A percentile compares a stretch with the other conserved stretches of the same genome.
These are phyloP conservation scores for Papilio polytes DNA, from an alignment of 1,140 invertebrate genomes.

Conservation along the genomic window DNA sequence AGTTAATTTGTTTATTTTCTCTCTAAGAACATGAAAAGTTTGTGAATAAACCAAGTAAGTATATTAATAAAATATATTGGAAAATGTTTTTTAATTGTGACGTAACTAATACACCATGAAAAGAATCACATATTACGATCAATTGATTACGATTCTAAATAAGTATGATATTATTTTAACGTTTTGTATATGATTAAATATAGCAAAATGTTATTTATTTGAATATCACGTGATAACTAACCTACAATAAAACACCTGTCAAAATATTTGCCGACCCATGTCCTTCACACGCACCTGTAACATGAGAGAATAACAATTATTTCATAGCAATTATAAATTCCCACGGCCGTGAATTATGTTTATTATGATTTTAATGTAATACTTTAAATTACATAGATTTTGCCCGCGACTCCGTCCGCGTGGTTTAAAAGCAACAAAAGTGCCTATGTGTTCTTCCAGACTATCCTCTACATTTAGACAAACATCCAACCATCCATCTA, in stretches of 20 bases:
- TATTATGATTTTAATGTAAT: not conserved
- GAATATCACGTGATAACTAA: slow-evolving; percentile 5
- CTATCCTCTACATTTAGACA: no score
- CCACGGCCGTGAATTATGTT: not conserved
- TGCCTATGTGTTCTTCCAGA: not conserved
- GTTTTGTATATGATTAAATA: not conserved
- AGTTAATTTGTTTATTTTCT: not conserved
- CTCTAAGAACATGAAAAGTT: no score
- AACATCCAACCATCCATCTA: no score
- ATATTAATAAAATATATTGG: no score
- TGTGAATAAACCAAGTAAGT: no score
- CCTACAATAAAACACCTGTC: slow-evolving; percentile 7
- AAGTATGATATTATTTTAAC: no score
- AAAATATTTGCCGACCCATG: not conserved
- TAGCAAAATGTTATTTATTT: not conserved
- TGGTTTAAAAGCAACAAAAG: not conserved
- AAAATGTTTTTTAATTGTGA: no score
- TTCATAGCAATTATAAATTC: slow-evolving; percentile 12
- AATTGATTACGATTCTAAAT: no score
- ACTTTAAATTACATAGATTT: not conserved
- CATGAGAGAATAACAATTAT: slow-evolving; percentile 8
- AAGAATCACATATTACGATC: no score
- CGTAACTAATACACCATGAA: no score
- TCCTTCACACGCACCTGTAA: slow-evolving; percentile 14
- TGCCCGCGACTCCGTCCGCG: not conserved